Evolutionary conservation across 1,140 invertebrate genomes (phyloP).

Genomic region (Microplitis demolitor): DNA sequence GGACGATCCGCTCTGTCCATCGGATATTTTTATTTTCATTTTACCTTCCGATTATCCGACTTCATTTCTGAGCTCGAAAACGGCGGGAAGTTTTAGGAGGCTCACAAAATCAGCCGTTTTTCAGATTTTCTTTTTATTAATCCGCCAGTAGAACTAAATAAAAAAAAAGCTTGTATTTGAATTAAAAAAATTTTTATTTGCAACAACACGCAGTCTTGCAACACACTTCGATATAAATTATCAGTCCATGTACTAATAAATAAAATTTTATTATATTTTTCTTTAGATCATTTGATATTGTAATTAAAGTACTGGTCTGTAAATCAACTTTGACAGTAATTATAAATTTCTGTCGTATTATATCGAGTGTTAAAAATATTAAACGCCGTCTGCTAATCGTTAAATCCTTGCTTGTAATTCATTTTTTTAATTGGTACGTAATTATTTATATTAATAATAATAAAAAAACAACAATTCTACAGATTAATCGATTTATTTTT

Average conservation of each 20-base stretch:
- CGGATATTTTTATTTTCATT: no score
- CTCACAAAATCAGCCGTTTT: no score
- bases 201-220: neutral
- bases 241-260: neutral
- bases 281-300: slow-evolving; percentile 41
- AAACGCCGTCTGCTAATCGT: slow-evolving; percentile 33
- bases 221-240: neutral
- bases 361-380: slow-evolving; percentile 40
- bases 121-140: no score
- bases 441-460: neutral
- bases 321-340: slow-evolving; percentile 43
- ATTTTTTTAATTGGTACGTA: slow-evolving; percentile 47
- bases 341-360: slow-evolving; percentile 41
- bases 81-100: no score
- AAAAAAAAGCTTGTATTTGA: no score
- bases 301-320: slow-evolving; percentile 40
- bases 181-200: no score
- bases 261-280: slow-evolving; percentile 9
- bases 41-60: no score
- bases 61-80: no score
- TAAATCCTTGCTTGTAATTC: slow-evolving; percentile 41
- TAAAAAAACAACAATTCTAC: neutral
- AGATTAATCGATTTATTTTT: neutral
- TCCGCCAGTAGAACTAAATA: no score
- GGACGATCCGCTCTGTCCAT: no score